Percentiles rank a stretch among this genome's conserved stretches.
Conservation (phyloP, 1,140 invertebrate species). For the Metopolophium dirhodum region DNA sequence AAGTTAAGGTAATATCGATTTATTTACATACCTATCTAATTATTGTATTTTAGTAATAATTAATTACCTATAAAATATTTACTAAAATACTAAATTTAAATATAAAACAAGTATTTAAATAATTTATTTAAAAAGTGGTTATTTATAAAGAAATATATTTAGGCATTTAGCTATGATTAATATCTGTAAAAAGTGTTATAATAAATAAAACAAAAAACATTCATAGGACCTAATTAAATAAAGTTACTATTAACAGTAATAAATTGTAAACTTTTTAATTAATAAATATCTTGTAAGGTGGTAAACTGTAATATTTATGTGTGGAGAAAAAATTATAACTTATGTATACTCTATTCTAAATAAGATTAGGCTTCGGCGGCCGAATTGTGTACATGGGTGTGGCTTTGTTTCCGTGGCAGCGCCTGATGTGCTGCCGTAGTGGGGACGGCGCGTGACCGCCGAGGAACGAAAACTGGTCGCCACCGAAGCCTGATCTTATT, state of each 20-base stretch:
- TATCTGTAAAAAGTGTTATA: background rate
- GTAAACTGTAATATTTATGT: background rate
- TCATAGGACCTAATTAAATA: background rate
- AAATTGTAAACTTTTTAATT: background rate
- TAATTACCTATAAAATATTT: background rate
- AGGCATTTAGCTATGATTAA: background rate
- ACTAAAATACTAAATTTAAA: background rate
- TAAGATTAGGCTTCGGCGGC: too few species aligned
- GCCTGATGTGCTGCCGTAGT: too few species aligned
- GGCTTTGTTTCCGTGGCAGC: too few species aligned
- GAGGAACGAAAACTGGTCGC: too few species aligned
- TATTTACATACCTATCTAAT: background rate
- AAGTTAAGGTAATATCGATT: background rate
- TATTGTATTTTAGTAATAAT: background rate
- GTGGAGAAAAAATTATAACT: background rate
- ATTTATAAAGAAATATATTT: background rate
- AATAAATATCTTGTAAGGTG: background rate
- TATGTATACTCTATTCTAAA: too few species aligned
- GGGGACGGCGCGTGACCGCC: too few species aligned
- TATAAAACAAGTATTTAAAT: background rate
- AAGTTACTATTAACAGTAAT: background rate
- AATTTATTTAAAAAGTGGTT: background rate
- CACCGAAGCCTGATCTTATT: too few species aligned
- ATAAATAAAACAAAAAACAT: background rate
- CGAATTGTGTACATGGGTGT: too few species aligned